These are phyloP conservation scores for Cardiocondyla obscurior DNA, from an alignment of 1,140 invertebrate genomes.

Conservation along the genomic window DNA sequence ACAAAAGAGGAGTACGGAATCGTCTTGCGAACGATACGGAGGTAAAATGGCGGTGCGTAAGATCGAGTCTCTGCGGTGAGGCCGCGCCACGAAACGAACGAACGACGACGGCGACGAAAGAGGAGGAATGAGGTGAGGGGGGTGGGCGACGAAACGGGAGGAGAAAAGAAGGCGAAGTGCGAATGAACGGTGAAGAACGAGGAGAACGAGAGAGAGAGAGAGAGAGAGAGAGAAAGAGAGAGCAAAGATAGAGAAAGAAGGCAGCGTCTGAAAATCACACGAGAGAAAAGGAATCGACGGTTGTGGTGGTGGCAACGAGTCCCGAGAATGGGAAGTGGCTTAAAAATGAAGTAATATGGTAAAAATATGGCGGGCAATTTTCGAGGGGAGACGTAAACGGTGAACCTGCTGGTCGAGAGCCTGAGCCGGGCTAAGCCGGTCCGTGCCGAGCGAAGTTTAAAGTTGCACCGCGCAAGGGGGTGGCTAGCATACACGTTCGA, in stretches of 20 bases:
- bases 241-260: not conserved
- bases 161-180: constrained; percentile 8
- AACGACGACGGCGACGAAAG: not conserved
- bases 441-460: constrained; percentile 11
- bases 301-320: constrained; percentile 42
- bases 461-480: not conserved
- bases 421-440: not conserved
- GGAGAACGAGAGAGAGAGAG: not conserved
- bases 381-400: constrained; percentile 65
- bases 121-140: constrained; percentile 1
- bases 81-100: not conserved
- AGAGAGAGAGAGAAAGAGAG: not conserved
- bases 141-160: not conserved
- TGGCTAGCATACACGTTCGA: constrained; percentile 26
- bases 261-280: constrained; percentile 32
- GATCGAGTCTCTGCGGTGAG: constrained; percentile 49
- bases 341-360: constrained; percentile 76
- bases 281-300: not conserved
- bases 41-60: constrained; percentile 60
- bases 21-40: constrained; percentile 45
- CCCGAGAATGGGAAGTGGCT: constrained; percentile 63
- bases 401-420: constrained; percentile 57
- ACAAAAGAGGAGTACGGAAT: constrained; percentile 38
- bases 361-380: constrained; percentile 75
- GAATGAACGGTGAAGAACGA: not conserved